Conservation (phyloP, 30 jellyfish, hydroid and myxozoan species). For the Turritopsis dohrnii region DNA sequence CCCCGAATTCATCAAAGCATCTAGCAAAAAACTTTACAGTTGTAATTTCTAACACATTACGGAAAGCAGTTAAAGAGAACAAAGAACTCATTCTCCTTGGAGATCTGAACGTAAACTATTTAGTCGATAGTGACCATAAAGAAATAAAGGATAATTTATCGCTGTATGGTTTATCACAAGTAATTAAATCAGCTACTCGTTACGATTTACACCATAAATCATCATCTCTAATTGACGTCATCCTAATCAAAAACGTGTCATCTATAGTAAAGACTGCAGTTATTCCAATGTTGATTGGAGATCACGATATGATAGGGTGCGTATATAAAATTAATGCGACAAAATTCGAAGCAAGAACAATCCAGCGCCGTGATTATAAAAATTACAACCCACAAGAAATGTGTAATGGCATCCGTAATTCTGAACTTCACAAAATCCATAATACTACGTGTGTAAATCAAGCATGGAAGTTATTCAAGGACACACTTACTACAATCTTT, state of each 20-base stretch:
- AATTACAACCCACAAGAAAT: no score
- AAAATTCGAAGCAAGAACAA: no score
- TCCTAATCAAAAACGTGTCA: not conserved
- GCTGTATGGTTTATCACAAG: not conserved
- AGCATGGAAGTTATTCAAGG: no score
- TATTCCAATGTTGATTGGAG: not conserved
- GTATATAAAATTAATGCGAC: no score
- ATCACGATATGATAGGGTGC: no score
- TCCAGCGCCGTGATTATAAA: no score
- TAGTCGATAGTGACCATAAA: not conserved
- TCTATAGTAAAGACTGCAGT: not conserved
- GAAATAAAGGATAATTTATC: not conserved
- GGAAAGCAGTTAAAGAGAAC: no score
- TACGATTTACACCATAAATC: not conserved
- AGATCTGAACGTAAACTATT: not conserved
- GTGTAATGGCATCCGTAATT: no score
- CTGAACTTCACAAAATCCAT: no score
- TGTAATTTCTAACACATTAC: not conserved
- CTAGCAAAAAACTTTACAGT: not conserved
- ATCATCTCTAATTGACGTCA: not conserved
- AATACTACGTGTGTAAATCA: no score
- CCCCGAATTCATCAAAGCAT: not conserved
- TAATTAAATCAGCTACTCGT: not conserved
- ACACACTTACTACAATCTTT: no score
- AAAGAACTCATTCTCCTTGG: not conserved